These are phyloP conservation scores for Zootermopsis nevadensis DNA, from an alignment of 2,888 invertebrate genomes.

Conservation along the genomic window DNA sequence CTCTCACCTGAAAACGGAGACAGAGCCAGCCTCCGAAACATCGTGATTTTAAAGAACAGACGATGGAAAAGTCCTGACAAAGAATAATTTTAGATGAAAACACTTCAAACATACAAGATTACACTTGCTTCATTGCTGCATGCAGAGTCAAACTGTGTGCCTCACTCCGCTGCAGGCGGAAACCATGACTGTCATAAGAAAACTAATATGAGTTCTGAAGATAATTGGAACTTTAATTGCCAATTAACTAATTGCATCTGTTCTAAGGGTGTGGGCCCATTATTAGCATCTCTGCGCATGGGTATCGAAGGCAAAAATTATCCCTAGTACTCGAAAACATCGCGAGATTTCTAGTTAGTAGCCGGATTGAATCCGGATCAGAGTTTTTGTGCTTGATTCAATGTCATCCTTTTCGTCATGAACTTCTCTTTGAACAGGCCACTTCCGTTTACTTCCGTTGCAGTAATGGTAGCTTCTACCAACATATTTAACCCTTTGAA, in stretches of 20 bases:
- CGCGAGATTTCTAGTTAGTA: too few species aligned
- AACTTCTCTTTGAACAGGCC: too few species aligned
- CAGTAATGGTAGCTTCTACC: neutral
- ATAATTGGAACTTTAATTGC: conserved; percentile 3
- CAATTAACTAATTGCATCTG: neutral
- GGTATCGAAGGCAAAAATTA: neutral
- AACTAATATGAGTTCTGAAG: neutral
- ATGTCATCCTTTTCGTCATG: too few species aligned
- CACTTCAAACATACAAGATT: too few species aligned
- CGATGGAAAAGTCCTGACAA: too few species aligned
- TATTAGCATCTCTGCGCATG: neutral
- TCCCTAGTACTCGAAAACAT: neutral
- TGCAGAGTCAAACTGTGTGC: neutral
- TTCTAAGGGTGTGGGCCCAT: neutral
- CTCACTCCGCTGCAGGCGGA: neutral
- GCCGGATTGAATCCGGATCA: too few species aligned
- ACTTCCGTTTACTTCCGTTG: too few species aligned
- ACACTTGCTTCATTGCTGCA: neutral
- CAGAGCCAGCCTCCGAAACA: too few species aligned
- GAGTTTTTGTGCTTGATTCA: too few species aligned
- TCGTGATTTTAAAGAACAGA: too few species aligned
- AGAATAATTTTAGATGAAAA: too few species aligned
- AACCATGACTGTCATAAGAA: neutral
- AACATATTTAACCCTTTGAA: neutral
- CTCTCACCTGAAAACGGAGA: too few species aligned